Conservation (phyloP, 1,140 invertebrate genomes). For the Micrasema longulum region DNA sequence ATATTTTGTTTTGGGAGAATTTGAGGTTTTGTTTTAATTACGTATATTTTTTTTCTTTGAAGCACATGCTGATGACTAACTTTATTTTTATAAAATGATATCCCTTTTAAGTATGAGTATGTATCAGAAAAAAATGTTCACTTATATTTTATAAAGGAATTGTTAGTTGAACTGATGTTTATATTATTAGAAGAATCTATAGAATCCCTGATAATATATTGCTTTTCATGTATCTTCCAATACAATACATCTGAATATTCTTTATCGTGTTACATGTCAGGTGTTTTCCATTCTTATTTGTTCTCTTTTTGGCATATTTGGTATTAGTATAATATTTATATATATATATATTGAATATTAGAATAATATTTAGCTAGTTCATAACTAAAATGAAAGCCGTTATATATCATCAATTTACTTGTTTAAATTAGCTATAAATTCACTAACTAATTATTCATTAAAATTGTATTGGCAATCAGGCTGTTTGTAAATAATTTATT, state of each 20-base stretch:
- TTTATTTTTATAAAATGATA: too few species aligned
- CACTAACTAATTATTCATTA: constrained; percentile 33
- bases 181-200: too few species aligned
- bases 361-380: constrained; percentile 26
- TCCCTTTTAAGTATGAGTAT: too few species aligned
- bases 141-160: too few species aligned
- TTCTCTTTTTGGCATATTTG: constrained; percentile 29
- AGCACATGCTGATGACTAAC: too few species aligned
- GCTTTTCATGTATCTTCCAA: constrained; percentile 27
- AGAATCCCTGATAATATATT: background rate
- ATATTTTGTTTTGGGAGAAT: too few species aligned
- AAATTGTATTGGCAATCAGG: constrained; percentile 31
- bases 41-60: too few species aligned
- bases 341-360: constrained; percentile 22
- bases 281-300: constrained; percentile 19
- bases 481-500: constrained; percentile 35
- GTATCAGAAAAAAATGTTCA: too few species aligned
- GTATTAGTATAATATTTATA: constrained; percentile 24
- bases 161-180: too few species aligned
- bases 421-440: constrained; percentile 34
- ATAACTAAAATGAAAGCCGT: constrained; percentile 28
- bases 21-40: too few species aligned
- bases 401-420: constrained; percentile 38
- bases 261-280: background rate
- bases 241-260: background rate